Evolutionary conservation across 2,888 invertebrate species (phyloP).

Genomic region (Hypena proboscidalis): DNA sequence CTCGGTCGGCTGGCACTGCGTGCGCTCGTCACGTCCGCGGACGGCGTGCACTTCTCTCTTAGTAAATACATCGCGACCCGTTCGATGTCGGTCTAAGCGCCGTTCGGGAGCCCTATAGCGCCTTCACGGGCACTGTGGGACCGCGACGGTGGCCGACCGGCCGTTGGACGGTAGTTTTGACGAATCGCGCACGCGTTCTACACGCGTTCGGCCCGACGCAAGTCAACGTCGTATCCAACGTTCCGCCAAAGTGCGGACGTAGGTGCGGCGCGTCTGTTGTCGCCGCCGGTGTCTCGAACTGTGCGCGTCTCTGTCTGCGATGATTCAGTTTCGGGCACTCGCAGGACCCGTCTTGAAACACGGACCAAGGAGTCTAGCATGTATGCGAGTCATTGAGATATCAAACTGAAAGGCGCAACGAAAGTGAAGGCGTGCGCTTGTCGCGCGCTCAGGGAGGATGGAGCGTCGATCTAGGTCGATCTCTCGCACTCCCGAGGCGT

Average conservation of each 20-base stretch:
- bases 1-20: conserved; percentile 43
- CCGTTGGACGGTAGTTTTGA: conserved; percentile 37
- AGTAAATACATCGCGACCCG: conserved; percentile 84
- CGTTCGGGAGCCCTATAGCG: conserved; percentile 47
- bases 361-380: conserved; percentile 76
- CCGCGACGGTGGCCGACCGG: conserved; percentile 18
- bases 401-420: conserved; percentile 87
- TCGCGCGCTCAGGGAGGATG: conserved; percentile 74
- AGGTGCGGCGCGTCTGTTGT: conserved; percentile 49
- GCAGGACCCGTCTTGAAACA: conserved; percentile 89
- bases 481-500: conserved; percentile 86
- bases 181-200: conserved; percentile 49
- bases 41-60: conserved; percentile 61
- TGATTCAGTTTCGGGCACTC: conserved; percentile 75
- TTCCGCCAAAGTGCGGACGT: conserved; percentile 58
- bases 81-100: conserved; percentile 73
- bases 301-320: conserved; percentile 62
- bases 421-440: conserved; percentile 84
- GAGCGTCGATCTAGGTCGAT: conserved; percentile 62
- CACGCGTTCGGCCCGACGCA: conserved; percentile 59
- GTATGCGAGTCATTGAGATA: conserved; percentile 88
- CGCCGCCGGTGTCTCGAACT: conserved; percentile 54
- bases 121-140: conserved; percentile 2
- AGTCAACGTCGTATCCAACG: conserved; percentile 51
- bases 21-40: conserved; percentile 39